Percentiles rank a stretch among this genome's conserved stretches.
Evolutionary conservation across 2,113 vertebrate species (phyloP).

Genomic region (Vidua chalybeata): DNA sequence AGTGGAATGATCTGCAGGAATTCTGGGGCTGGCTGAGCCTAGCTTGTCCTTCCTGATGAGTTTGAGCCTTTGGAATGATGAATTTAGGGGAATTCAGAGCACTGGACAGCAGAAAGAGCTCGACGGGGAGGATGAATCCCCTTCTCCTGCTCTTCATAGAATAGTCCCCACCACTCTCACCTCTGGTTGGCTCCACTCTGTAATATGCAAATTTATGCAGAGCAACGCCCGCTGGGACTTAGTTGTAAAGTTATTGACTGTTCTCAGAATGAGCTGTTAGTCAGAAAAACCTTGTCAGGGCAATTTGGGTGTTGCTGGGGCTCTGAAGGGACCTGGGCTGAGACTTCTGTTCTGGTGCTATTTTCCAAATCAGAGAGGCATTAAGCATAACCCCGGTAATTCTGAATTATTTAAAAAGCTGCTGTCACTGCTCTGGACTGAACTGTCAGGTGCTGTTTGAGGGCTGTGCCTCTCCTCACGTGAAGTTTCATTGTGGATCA

Average conservation of each 20-base stretch:
- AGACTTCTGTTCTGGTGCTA: neutral
- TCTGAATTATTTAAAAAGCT: neutral
- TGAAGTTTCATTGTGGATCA: neutral
- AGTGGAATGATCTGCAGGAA: neutral
- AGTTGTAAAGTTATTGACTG: neutral
- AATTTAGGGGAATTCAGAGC: neutral
- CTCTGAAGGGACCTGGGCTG: neutral
- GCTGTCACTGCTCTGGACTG: neutral
- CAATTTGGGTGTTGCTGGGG: neutral
- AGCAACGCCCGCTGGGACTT: neutral
- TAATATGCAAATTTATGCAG: neutral
- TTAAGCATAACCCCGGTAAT: neutral
- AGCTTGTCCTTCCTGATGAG: accelerated
- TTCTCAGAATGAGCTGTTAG: constrained; percentile 10
- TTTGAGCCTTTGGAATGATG: neutral
- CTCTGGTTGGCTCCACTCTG: neutral
- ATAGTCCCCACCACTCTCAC: neutral
- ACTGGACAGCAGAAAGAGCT: neutral
- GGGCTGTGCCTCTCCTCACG: neutral
- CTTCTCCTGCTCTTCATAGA: neutral
- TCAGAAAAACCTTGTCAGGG: neutral
- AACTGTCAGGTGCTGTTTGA: neutral
- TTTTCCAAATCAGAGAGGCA: neutral
- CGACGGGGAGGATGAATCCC: neutral
- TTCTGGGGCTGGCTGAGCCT: neutral